Evolutionary conservation across 2,888 invertebrate species (phyloP), one percentile per base, ranked within the genome.

Genomic region (Drosophila mercatorum): DNA sequence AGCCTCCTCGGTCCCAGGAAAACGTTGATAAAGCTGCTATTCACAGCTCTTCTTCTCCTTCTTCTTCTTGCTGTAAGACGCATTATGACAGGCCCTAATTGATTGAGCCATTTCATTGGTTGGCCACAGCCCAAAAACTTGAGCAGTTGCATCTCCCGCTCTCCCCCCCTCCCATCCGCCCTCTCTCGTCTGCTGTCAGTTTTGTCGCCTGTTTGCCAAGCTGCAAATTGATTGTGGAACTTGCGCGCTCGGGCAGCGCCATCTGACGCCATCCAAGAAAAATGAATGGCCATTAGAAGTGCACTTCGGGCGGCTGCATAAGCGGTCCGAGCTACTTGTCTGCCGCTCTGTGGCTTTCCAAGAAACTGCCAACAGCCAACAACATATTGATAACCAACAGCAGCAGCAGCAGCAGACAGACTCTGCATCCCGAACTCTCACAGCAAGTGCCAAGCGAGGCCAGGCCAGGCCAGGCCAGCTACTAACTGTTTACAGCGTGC

Each of bases 81-180:
- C 74, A 72, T 83, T 83, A 83, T 83, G 83, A 88, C 83, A 83
- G 89, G 59, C 58, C 63, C 76, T 83, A 83, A 83, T 83, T 87
- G 83, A 83, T 83, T 89, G 85, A 87, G 83, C 82, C 88, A 81
- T 81, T 89, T 81, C 84, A 79, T 74, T 78, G 87, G 67, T 80
- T 72, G 53, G 76, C 74, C 66, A 66, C 77, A 77, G 51, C 77
- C 77, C 75, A 69, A 72, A 77, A 77, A 80, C 80, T 77, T 80
- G 31, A 67, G 80, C 58, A 53, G 71, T 43, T 60, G 49, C 40
- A 26, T 7, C 11, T 38, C 17, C 5, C 40, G n/a, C 22, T 31
- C 38, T 31, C 17, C 12, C 17, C 11, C 11, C 26, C 34, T n/a
- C n/a, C n/a, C 11, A 0, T 53, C 26, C 5, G 0, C 22, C 5